Conservation (phyloP, 2,113 vertebrate genomes). For the Poeciliopsis retropinna region DNA sequence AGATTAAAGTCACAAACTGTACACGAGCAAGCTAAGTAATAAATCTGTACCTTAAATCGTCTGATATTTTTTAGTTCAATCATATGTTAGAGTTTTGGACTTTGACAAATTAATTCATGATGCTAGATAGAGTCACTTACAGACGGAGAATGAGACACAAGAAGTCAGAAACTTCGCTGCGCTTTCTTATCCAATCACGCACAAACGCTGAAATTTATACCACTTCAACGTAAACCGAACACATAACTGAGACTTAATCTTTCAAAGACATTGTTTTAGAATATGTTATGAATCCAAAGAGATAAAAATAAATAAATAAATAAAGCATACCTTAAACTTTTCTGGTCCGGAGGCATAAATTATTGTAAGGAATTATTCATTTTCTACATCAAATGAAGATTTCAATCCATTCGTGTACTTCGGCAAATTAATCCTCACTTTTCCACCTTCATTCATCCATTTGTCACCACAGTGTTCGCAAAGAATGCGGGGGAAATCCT, state of each 20-base stretch:
- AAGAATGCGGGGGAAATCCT: conserved; percentile 5
- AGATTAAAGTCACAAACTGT: background rate
- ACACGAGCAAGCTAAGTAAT: too few relatives aligned
- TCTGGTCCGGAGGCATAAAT: conserved; percentile 34
- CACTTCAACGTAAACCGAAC: conserved; percentile 19
- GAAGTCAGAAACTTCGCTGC: background rate
- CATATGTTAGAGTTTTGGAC: background rate
- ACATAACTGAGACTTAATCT: conserved; percentile 10
- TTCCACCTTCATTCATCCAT: conserved; percentile 36
- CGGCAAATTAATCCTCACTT: conserved; percentile 17
- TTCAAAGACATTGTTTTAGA: background rate
- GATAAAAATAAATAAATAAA: background rate
- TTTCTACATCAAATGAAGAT: conserved; percentile 32
- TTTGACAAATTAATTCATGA: conserved; percentile 8
- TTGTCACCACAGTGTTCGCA: background rate
- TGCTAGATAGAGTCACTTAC: background rate
- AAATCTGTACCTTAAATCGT: too few relatives aligned
- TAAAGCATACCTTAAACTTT: conserved; percentile 61
- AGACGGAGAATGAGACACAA: background rate
- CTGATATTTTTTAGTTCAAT: too few relatives aligned
- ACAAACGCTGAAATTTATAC: conserved; percentile 20
- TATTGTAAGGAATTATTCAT: conserved; percentile 63
- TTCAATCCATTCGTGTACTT: conserved; percentile 44
- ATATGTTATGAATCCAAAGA: too few relatives aligned
- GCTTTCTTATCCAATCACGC: conserved; percentile 6